phyloP scores from a whole-genome alignment of 2,113 vertebrate species.

The Spheniscus mendiculus region DNA sequence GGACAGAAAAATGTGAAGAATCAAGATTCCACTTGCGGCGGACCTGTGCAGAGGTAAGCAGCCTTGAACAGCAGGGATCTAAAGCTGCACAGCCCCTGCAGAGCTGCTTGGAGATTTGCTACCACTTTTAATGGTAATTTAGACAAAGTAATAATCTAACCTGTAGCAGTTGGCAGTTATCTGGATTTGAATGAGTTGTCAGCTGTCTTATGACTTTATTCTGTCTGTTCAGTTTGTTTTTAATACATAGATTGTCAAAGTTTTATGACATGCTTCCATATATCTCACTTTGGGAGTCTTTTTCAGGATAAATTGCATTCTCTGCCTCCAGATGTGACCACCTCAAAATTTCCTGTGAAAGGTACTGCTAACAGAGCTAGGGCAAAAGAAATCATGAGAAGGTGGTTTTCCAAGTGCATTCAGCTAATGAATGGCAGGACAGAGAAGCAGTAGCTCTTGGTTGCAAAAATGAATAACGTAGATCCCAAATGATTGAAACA shows the following conservation, averaged over 20 bases:
- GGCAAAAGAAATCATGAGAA: neutral
- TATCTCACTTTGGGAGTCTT: neutral
- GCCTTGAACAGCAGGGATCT: neutral
- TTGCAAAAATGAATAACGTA: neutral
- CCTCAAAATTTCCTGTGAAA: neutral
- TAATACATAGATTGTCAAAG: neutral
- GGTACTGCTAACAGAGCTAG: neutral
- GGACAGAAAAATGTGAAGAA: neutral
- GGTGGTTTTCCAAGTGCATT: neutral
- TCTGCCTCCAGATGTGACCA: neutral
- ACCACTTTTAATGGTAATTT: neutral
- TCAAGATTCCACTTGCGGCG: rapidly evolving
- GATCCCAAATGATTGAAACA: neutral
- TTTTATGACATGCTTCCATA: neutral
- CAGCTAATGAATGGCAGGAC: neutral
- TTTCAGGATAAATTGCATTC: neutral
- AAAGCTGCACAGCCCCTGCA: neutral
- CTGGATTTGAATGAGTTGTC: neutral
- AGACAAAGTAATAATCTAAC: neutral
- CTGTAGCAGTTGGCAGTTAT: neutral
- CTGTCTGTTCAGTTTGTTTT: neutral
- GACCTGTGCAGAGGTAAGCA: neutral
- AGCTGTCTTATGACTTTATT: neutral
- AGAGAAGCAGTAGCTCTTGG: neutral
- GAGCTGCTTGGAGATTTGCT: neutral